A percentile compares a stretch with the other conserved stretches of the same genome.
These are phyloP conservation scores for Coregonus suidteri DNA, from an alignment of 2,797 vertebrate species.

Conservation along the genomic window DNA sequence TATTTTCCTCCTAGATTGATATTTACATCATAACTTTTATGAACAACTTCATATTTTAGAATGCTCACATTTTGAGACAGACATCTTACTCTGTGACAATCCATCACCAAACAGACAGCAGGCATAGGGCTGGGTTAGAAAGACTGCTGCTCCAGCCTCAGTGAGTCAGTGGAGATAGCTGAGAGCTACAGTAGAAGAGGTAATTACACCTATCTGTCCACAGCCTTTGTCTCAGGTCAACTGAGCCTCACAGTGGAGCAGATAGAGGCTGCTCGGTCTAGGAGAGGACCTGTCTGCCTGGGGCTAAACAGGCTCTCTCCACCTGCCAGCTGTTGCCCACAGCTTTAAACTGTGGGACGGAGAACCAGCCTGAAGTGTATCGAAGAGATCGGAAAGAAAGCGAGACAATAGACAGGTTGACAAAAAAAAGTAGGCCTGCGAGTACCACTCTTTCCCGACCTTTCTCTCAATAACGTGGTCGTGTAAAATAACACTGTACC, in stretches of 20 bases:
- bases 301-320: conserved; percentile 72
- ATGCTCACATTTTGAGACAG: not conserved
- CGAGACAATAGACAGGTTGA: conserved; percentile 20
- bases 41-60: not conserved
- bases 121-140: conserved; percentile 57
- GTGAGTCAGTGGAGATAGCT: conserved; percentile 76
- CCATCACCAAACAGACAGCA: conserved; percentile 60
- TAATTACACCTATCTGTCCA: conserved; percentile 88
- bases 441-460: not conserved
- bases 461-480: conserved; percentile 11
- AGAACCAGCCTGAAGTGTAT: not conserved
- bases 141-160: conserved; percentile 80
- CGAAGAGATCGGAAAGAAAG: conserved; percentile 16
- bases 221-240: conserved; percentile 81
- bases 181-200: conserved; percentile 84
- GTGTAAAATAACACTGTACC: too few relatives aligned
- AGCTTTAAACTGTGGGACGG: conserved; percentile 30
- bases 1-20: not conserved
- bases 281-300: conserved; percentile 25
- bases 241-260: conserved; percentile 79
- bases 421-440: conserved; percentile 6
- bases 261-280: conserved; percentile 68
- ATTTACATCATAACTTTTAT: not conserved
- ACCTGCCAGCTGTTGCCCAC: conserved; percentile 84
- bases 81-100: not conserved